Base-by-base conservation (phyloP, 2,113 vertebrate genomes). In the Speoplatyrhinus poulsoni region DNA sequence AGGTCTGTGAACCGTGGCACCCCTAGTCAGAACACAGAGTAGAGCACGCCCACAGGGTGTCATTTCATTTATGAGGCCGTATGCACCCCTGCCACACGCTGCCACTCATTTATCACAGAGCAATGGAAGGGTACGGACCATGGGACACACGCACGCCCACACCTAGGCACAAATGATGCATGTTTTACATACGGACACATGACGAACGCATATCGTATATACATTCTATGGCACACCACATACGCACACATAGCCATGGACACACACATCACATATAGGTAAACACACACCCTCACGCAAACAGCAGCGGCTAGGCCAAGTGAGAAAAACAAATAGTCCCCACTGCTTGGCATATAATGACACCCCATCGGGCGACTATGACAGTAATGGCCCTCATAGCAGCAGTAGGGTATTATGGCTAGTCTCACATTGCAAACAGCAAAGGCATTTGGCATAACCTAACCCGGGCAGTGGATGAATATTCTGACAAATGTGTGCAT, bases 101-200 rank as follows among this genome's bases (percentile, higher is more conserved):
- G 48, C 46, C 58, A 16, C 72, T 72, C 84, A 92, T 91, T 87
- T 56, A 90, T 93, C 89, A 89, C 17, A 53, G 48, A 65, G 77
- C 86, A 81, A 79, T 65, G 62, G 77, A 77, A 80, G 4, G 75
- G 74, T 75, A 13, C 6, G 32, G 19, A 16, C 54, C 8, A 13
- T 16, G 13, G 16, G 15, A 33, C 26, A 59, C 57, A 59, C 57
- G 6, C 57, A 32, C 56, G 12, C 26, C 33, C 32, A 68, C 62
- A 60, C n/a, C 53, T 1, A 36, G 9, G 15, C 17, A 36, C 48
- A n/a, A n/a, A 67, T 50, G 32, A 74, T 65, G 64, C 72, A 71
- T 33, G 56, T 33, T 67, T 49, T 33, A 68, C 10, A 16, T 50
- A 9, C 61, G 48, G 9, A 65, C 57, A 16, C 15, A 64, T 56